Conservation (phyloP, 2,888 invertebrate species). For the Cheilosia vulpina region DNA sequence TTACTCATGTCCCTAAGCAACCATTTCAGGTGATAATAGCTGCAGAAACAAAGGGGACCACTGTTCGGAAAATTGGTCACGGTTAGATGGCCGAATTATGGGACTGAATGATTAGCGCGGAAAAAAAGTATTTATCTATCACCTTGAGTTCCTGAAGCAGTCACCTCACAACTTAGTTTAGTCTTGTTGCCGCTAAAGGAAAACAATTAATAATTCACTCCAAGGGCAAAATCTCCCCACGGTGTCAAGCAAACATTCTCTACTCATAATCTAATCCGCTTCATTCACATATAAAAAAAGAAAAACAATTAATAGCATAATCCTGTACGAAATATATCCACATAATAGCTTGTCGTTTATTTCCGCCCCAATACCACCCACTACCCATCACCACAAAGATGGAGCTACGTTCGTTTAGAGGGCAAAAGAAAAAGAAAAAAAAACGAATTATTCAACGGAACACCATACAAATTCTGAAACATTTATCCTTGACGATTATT, state of each 20-base stretch:
- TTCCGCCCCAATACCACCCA: slow-evolving; percentile 11
- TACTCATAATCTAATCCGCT: slow-evolving; percentile 48
- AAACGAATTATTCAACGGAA: slow-evolving; percentile 52
- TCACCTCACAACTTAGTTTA: neutral
- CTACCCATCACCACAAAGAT: slow-evolving; percentile 2
- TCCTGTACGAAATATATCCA: slow-evolving; percentile 38
- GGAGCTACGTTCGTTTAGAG: slow-evolving; percentile 10
- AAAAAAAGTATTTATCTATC: too few species aligned
- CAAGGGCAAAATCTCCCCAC: slow-evolving; percentile 35
- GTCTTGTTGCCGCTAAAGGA: neutral
- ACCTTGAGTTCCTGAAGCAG: neutral
- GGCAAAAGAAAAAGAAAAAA: slow-evolving; percentile 18
- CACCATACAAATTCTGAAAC: slow-evolving; percentile 59
- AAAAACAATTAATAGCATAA: slow-evolving; percentile 69
- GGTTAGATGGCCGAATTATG: too few species aligned
- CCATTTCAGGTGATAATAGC: too few species aligned
- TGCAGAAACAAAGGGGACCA: too few species aligned
- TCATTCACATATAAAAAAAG: slow-evolving; percentile 51
- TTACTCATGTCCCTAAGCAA: too few species aligned
- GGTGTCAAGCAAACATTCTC: slow-evolving; percentile 28
- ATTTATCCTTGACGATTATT: slow-evolving; percentile 68
- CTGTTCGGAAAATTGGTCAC: too few species aligned
- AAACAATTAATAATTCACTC: slow-evolving; percentile 29
- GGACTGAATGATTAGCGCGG: too few species aligned
- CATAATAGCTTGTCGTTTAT: slow-evolving; percentile 52